Base-by-base conservation (phyloP, 2,888 invertebrate species). In the Resseliella maxima region DNA sequence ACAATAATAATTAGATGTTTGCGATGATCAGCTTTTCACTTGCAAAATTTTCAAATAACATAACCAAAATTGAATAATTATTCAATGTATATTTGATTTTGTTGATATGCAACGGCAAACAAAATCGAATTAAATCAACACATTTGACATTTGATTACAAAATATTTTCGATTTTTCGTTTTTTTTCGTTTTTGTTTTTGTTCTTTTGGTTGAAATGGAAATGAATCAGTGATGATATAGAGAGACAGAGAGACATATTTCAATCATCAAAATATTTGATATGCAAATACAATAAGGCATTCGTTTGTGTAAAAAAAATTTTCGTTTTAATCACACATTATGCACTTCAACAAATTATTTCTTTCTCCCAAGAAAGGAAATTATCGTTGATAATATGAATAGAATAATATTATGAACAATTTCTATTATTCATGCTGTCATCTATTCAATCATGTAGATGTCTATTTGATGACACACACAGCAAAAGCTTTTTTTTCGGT, bases 1-100 rank as follows among this genome's bases (percentile, higher is more conserved):
- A 50, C 15, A n/a, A 50, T 59, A 12, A 72, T 72, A 35, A 31
- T 72, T 72, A 72, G 72, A 31, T 72, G 72, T 72, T 72, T 31
- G 72, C 72, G 15, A 72, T 27, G 59, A 59, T 24, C 18, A 3
- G 27, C 31, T 72, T 72, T 72, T 72, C 72, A 72, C 27, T 31
- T 72, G 31, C 35, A 27, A 72, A 72, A 12, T 72, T 72, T 35
- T 31, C n/a, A 24, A 15, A 59, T 59, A 72, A 31, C 31, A n/a
- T 72, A 72, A 72, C n/a, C 5, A 59, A 59, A 59, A 24, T 10
- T 24, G 5, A 59, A n/a, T 3, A 24, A 24, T 24, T 21, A 18
- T 6, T 59, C n/a, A 12, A 10, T 27, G 3, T 8, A 59, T 0
- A 59, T 5, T 8, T 59, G 24, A 15, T 12, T 59, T 59, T 59